Base-by-base conservation (phyloP, 2,888 invertebrate genomes). In the Ochropacha duplaris region DNA sequence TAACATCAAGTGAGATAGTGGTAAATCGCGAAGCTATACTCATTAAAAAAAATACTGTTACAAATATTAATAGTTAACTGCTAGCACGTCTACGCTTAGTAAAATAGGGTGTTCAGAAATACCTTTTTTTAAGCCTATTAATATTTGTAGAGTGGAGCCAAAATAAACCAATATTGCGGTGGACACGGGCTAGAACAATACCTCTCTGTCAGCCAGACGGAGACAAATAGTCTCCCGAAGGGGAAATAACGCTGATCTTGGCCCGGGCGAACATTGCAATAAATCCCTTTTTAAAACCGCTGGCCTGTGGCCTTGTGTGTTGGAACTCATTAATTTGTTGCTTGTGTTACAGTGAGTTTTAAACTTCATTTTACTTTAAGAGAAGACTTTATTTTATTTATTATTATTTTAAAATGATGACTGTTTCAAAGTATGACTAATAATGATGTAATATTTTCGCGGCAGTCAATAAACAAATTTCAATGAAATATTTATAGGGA, bases 131-230 rank as follows among this genome's bases (percentile, higher is more conserved):
- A n/a, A 76, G 72, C 68, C 78, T 79, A 82, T 85, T 85, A 82
- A 82, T 82, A 80, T 71, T 67, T 74, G 74, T 78, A 73, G 61
- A 55, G 62, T 63, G 66, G 65, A 74, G 76, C 68, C 74, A 74
- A 81, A 84, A 81, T 81, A 82, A 82, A 79, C 85, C 83, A 84
- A 88, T 87, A 87, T 84, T 84, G 86, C 71, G 79, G 83, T 81
- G 84, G 85, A 83, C 86, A 79, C 75, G 74, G 69, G 65, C 74
- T 71, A 63, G 66, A 84, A 89, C 88, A 90, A 89, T 90, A 81
- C 82, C 79, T 88, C 86, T 84, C 81, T 84, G 89, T 87, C 90
- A 81, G 73, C 51, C 57, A 63, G 84, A 83, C 84, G 74, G 78
- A 85, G 90, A 90, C 82, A 88, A 88, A 90, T 89, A 81, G 86